Conservation (phyloP, 2,113 vertebrate genomes). For the Apus apus region DNA sequence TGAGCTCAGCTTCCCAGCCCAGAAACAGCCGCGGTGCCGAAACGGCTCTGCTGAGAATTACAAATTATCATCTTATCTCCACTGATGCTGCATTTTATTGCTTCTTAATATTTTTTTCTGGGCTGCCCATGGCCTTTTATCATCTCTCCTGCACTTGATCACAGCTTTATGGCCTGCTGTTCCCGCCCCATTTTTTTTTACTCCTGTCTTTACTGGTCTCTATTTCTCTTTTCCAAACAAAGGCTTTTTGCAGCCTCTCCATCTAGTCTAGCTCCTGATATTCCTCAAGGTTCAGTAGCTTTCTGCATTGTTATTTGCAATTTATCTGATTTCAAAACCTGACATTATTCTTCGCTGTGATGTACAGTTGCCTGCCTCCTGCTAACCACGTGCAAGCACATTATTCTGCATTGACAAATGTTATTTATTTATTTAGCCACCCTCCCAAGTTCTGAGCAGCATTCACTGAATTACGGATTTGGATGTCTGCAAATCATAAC, state of each 20-base stretch:
- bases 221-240: background rate
- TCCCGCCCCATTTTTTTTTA: background rate
- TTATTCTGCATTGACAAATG: slow-evolving; percentile 53
- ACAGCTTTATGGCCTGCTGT: background rate
- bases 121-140: slow-evolving; percentile 20
- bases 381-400: slow-evolving; percentile 38
- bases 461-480: slow-evolving; percentile 47
- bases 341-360: slow-evolving; percentile 56
- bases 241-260: slow-evolving; percentile 30
- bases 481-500: slow-evolving; percentile 62
- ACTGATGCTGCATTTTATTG: slow-evolving; percentile 46
- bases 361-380: slow-evolving; percentile 29
- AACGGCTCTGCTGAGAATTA: slow-evolving; percentile 34
- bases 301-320: slow-evolving; percentile 70
- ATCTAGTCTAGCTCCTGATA: background rate
- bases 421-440: slow-evolving; percentile 51
- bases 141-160: slow-evolving; percentile 16
- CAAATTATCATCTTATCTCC: slow-evolving; percentile 55
- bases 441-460: slow-evolving; percentile 10
- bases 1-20: background rate
- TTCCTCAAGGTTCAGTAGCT: slow-evolving; percentile 67
- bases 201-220: background rate
- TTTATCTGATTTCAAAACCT: slow-evolving; percentile 75
- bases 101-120: slow-evolving; percentile 52
- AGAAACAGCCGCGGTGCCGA: background rate